phyloP scores from a whole-genome alignment of 2,113 vertebrate genomes.

The Gasterosteus aculeatus region DNA sequence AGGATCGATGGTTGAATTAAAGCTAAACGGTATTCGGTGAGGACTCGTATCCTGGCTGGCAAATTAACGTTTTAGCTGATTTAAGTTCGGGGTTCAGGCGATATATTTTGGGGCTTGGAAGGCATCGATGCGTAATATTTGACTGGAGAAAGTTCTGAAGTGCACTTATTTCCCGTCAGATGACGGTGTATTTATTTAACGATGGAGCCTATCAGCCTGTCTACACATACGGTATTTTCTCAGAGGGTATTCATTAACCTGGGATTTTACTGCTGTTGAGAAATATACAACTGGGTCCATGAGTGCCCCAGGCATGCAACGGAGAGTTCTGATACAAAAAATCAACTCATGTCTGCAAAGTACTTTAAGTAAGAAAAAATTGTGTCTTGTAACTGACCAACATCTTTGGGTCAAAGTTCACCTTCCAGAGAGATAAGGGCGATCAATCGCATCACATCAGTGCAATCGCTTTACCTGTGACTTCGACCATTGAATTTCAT shows the following conservation, averaged over 20 bases:
- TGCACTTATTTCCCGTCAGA: constrained; percentile 3
- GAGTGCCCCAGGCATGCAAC: constrained; percentile 32
- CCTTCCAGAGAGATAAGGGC: constrained; percentile 36
- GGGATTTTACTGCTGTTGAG: constrained; percentile 32
- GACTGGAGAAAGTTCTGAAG: neutral
- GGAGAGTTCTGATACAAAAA: neutral
- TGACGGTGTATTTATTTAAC: constrained; percentile 44
- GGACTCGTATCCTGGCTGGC: neutral
- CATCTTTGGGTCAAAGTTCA: constrained; percentile 59
- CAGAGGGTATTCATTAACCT: constrained; percentile 71
- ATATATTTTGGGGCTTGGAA: neutral
- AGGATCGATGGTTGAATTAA: neutral
- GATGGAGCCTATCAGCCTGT: constrained; percentile 44
- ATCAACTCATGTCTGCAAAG: neutral
- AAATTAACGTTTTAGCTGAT: neutral
- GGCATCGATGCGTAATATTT: neutral
- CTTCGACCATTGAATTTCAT: constrained; percentile 10
- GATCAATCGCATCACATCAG: constrained; percentile 41
- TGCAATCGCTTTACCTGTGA: neutral
- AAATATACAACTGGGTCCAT: constrained; percentile 30
- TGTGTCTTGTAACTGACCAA: constrained; percentile 20
- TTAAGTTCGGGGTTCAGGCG: neutral
- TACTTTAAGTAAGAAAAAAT: neutral
- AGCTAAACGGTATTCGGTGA: neutral
- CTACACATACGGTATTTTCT: constrained; percentile 60